Evolutionary conservation across 2,797 vertebrate genomes (phyloP), one percentile per base, ranked within the genome.

Genomic region (Gallinago stenura): DNA sequence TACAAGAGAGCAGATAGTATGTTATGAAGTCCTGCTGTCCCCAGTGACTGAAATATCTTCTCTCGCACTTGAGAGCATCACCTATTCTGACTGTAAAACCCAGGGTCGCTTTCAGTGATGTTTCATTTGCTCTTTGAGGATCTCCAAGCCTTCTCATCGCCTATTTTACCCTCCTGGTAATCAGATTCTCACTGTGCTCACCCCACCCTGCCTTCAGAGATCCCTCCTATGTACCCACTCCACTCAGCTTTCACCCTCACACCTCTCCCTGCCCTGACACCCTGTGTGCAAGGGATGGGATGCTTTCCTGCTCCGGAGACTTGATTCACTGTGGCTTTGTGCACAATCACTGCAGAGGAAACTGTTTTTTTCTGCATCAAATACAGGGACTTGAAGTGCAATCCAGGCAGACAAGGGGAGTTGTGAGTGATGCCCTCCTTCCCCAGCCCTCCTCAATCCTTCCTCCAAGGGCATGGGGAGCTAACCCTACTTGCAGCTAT

Each of bases 201-300:
- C 68, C 28, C 37, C 30, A 10, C 39, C 20, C 35, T 45, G 31
- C 10, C 35, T 77, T 43, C 70, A 65, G 66, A 41, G 33, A 43
- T 10, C 5, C 1, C 25, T 83, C 43, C 65, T 48, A 5, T 64
- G 71, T 33, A 50, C 26, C 17, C 65, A 15, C 12, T 16, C 37
- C 33, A 14, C 14, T 8, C 7, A 56, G 22, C 8, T 80, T 80
- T 35, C 37, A 35, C 3, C 17, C 3, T 3, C 8, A 28, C 2
- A 2, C 33, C 14, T 57, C 3, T 2, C 13, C 60, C 62, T 89
- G 35, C 28, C 25, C 53, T 54, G 31, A 1, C 15, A 24, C 46
- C 11, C 28, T 0, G 0, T 45, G 45, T 60, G 43, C 0, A 0
- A 81, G 13, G 60, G 28, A 35, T 0, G 0, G 21, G 45, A 46